phyloP scores from a whole-genome alignment of 2,113 vertebrate species.

The Lepisosteus osseus region DNA sequence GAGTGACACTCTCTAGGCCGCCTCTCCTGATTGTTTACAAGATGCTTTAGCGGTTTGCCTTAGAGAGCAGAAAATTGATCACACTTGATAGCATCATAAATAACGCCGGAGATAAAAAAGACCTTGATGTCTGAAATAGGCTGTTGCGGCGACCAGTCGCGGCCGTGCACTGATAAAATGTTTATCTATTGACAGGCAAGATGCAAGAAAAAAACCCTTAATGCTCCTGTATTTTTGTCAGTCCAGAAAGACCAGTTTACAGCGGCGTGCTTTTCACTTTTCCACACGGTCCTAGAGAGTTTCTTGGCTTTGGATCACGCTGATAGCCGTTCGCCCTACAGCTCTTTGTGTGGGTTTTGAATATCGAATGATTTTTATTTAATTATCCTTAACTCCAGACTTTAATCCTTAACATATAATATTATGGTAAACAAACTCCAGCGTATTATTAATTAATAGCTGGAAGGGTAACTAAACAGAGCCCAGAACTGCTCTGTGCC shows the following conservation, averaged over 20 bases:
- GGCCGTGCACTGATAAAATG: background rate
- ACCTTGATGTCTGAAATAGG: background rate
- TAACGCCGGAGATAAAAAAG: background rate
- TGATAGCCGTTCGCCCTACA: background rate
- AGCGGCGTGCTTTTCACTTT: background rate
- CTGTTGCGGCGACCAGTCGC: no score
- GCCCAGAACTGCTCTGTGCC: constrained; percentile 41
- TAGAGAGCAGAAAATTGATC: background rate
- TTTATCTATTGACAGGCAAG: background rate
- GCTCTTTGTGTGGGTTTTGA: background rate
- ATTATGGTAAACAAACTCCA: constrained; percentile 53
- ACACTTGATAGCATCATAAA: background rate
- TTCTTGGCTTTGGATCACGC: background rate
- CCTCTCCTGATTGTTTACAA: constrained; percentile 19
- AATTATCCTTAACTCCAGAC: constrained; percentile 26
- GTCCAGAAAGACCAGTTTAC: constrained; percentile 6
- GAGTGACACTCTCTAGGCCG: background rate
- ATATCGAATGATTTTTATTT: constrained; percentile 5
- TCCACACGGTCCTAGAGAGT: background rate
- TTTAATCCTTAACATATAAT: constrained; percentile 46
- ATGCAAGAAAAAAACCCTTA: background rate
- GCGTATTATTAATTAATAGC: constrained; percentile 56
- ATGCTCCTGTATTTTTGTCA: background rate
- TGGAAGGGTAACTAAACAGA: constrained; percentile 42
- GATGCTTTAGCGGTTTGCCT: background rate